phyloP scores from a whole-genome alignment of 2,797 vertebrate genomes.

The Argyrosomus regius region DNA sequence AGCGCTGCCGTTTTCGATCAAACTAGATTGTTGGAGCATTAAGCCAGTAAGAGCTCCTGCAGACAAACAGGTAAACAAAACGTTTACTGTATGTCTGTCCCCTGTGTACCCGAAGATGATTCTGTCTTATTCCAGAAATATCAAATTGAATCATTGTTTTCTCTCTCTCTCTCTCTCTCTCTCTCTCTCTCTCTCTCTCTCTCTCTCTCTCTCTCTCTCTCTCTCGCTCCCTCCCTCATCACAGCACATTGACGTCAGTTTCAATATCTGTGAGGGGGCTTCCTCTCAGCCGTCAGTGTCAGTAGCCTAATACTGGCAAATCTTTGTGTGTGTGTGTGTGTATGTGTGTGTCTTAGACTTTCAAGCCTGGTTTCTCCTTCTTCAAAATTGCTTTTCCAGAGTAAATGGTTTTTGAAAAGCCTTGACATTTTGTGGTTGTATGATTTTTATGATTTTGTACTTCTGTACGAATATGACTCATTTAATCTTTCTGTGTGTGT shows the following conservation, averaged over 20 bases:
- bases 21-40: constrained; percentile 58
- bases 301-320: constrained; percentile 13
- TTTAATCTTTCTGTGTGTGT: constrained; percentile 25
- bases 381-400: constrained; percentile 24
- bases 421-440: constrained; percentile 48
- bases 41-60: constrained; percentile 54
- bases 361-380: constrained; percentile 6
- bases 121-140: constrained; percentile 55
- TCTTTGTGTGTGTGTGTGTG: constrained; percentile 13
- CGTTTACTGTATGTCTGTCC: constrained; percentile 44
- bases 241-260: constrained; percentile 51
- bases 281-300: constrained; percentile 45
- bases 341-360: background rate
- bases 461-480: constrained; percentile 36
- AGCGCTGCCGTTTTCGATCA: constrained; percentile 57
- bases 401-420: constrained; percentile 41
- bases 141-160: constrained; percentile 38
- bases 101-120: constrained; percentile 15
- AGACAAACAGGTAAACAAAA: constrained; percentile 63
- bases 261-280: constrained; percentile 32
- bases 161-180: background rate
- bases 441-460: constrained; percentile 42
- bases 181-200: background rate
- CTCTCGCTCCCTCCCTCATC: constrained; percentile 6
- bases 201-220: background rate